Evolutionary conservation across 2,113 vertebrate genomes (phyloP).

Genomic region (Chionodraco myersi): DNA sequence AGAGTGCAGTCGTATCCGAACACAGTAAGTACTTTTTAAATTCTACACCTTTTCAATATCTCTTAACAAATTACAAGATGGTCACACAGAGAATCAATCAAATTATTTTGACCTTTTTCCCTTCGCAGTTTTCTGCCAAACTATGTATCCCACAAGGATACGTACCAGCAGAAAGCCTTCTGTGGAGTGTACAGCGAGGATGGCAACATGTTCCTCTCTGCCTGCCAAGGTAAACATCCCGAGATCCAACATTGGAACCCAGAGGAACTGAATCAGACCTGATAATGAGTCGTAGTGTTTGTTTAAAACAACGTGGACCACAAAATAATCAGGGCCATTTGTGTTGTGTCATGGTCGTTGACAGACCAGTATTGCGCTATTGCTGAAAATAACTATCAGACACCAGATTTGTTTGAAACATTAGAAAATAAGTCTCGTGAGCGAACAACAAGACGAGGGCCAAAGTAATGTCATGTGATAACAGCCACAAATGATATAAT

Average conservation of each 20-base stretch:
- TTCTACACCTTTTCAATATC: not conserved
- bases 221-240: conserved; percentile 89
- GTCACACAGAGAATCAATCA: not conserved
- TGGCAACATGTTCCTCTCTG: conserved; percentile 91
- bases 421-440: too few relatives aligned
- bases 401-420: too few relatives aligned
- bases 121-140: conserved; percentile 92
- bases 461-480: not conserved
- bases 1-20: conserved; percentile 89
- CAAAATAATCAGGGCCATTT: not conserved
- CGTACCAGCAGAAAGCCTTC: conserved; percentile 93
- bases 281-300: conserved; percentile 16
- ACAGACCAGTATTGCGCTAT: not conserved
- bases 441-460: not conserved
- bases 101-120: conserved; percentile 33
- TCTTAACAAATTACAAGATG: not conserved
- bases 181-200: conserved; percentile 92
- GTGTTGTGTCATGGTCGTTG: not conserved
- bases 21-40: conserved; percentile 87
- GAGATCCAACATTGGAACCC: conserved; percentile 30
- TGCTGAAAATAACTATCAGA: not conserved
- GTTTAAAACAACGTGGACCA: conserved; percentile 17
- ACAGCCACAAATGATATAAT: not conserved
- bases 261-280: conserved; percentile 33
- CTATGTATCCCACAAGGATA: conserved; percentile 87